These are phyloP conservation scores for Reticulitermes speratus DNA, from an alignment of 1,140 invertebrate genomes.

Conservation along the genomic window DNA sequence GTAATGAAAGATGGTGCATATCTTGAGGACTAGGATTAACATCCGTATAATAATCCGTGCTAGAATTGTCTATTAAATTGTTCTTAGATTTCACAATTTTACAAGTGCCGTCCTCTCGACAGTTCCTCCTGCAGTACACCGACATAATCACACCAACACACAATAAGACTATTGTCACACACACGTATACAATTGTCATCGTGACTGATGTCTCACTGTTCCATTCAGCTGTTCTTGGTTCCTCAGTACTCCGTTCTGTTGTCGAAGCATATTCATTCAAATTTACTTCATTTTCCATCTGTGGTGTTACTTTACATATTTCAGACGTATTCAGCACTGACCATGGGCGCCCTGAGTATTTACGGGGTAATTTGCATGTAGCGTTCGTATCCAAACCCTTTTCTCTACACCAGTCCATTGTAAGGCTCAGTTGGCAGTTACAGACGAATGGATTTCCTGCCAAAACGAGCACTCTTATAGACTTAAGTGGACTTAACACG, in stretches of 20 bases:
- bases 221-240: no score
- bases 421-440: not conserved
- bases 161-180: not conserved
- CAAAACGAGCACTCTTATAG: not conserved
- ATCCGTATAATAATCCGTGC: not conserved
- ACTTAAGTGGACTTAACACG: not conserved
- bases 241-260: no score
- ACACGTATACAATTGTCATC: not conserved
- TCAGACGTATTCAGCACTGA: not conserved
- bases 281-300: no score
- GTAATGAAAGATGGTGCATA: not conserved
- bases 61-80: not conserved
- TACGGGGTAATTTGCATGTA: not conserved
- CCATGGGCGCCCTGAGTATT: not conserved
- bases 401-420: not conserved
- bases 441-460: not conserved
- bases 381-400: not conserved
- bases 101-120: not conserved
- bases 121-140: not conserved
- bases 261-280: no score
- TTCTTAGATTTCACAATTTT: not conserved
- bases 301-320: not conserved
- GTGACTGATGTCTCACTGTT: not conserved
- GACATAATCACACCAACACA: not conserved
- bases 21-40: not conserved